phyloP scores from a whole-genome alignment of 2,888 invertebrate species.

The Ernsta delagoae region DNA sequence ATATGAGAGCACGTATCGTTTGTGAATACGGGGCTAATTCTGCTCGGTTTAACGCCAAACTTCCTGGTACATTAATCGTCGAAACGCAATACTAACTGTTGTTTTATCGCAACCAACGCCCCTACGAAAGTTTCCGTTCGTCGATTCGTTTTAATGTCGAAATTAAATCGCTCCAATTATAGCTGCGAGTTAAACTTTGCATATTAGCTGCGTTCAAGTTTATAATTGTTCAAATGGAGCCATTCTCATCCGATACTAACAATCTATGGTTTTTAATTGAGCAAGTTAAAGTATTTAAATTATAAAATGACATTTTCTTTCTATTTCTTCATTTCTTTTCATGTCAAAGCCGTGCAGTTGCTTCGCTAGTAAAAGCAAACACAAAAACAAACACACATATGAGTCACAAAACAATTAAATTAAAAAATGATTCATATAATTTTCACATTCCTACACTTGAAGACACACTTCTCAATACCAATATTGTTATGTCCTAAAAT shows the following conservation, averaged over 20 bases:
- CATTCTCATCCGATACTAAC: not conserved
- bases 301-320: too few species aligned
- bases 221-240: constrained; percentile 6
- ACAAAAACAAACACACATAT: too few species aligned
- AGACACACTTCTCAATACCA: too few species aligned
- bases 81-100: constrained; percentile 34
- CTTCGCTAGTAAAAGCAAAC: too few species aligned
- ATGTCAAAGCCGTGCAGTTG: too few species aligned
- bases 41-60: constrained; percentile 34
- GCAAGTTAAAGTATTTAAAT: not conserved
- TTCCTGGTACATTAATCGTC: constrained; percentile 33
- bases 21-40: constrained; percentile 17
- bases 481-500: too few species aligned
- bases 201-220: constrained; percentile 43
- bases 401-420: too few species aligned
- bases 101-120: constrained; percentile 32
- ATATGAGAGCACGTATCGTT: not conserved
- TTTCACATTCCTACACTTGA: too few species aligned
- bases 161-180: constrained; percentile 46
- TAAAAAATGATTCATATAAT: too few species aligned
- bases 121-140: constrained; percentile 23
- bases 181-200: constrained; percentile 44
- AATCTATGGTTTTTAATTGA: constrained; percentile 4
- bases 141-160: constrained; percentile 45
- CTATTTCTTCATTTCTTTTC: too few species aligned